Conservation (phyloP, 2,113 vertebrate genomes). For the Verasper variegatus region DNA sequence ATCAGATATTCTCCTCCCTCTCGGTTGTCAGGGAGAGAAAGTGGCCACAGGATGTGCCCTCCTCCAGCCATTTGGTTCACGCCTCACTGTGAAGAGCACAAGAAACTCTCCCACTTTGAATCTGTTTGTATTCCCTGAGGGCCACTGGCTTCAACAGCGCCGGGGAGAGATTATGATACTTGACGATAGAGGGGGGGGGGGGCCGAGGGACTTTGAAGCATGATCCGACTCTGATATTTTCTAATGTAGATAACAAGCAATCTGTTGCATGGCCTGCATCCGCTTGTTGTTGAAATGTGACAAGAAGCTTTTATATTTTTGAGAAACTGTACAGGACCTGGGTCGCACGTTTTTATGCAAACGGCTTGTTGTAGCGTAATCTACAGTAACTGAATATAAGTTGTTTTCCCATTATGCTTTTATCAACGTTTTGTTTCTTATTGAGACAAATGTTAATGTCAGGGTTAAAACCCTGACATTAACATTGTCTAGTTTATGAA, state of each 20-base stretch:
- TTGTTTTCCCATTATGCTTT: constrained; percentile 64
- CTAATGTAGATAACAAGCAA: constrained; percentile 65
- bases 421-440: constrained; percentile 55
- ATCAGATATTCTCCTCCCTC: constrained; percentile 1
- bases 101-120: constrained; percentile 47
- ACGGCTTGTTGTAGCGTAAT: constrained; percentile 61
- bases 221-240: constrained; percentile 36
- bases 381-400: constrained; percentile 62
- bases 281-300: constrained; percentile 69
- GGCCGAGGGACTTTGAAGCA: constrained; percentile 22
- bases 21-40: constrained; percentile 19
- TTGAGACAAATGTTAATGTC: constrained; percentile 38
- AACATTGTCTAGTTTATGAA: constrained; percentile 18
- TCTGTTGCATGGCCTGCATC: constrained; percentile 70
- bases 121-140: constrained; percentile 62
- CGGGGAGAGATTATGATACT: constrained; percentile 43
- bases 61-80: constrained; percentile 37
- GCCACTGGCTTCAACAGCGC: constrained; percentile 55
- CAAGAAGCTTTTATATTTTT: constrained; percentile 71
- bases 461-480: too few relatives aligned
- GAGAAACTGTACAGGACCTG: constrained; percentile 59
- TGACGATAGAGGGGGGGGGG: constrained; percentile 35
- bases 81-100: constrained; percentile 27
- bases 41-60: constrained; percentile 24
- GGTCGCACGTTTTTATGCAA: constrained; percentile 76